Base-by-base conservation (phyloP, 2,888 invertebrate species). In the Drosophila gaucha region DNA sequence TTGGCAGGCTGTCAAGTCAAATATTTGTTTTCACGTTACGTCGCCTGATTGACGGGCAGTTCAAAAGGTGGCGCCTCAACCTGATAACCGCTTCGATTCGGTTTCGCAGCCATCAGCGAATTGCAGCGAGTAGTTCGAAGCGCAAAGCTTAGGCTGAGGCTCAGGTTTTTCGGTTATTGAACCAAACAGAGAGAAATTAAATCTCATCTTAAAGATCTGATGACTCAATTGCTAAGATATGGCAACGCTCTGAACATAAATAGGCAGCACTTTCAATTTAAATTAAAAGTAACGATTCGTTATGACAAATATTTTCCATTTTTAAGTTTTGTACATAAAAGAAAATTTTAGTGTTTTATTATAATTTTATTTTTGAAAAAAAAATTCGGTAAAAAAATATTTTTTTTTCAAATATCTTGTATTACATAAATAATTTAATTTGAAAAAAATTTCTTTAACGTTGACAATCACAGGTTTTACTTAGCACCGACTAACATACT, bases 11-110 rank as follows among this genome's bases (percentile, higher is more conserved):
- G 24, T 18, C 41, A 24, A 39, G 31, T 12, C n/a, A 20, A 46
- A 14, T 16, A 57, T 36, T 38, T 36, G n/a, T 28, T 41, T 24
- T 22, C 33, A 28, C 67, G 38, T 52, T 24, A 18, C 36, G 43
- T 36, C 46, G 38, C 30, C 44, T 43, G 71, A 63, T 69, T 66
- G 77, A 67, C 54, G 35, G 60, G 18, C 30, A 30, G 78, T 64
- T 82, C 74, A 80, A 22, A 14, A 63, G 87, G 74, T 80, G 60
- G 16, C 64, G 16, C 44, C 24, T 20, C 50, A 38, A 62, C 41
- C 59, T 74, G 80, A 84, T 80, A 86, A 84, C 80, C 52, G 80
- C 78, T 77, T 86, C 52, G 56, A 80, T 44, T 68, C 64, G 75
- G 75, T 69, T 80, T 71, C 24, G n/a, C 24, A 6, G 8, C 30